Evolutionary conservation across 1,140 invertebrate species (phyloP), one percentile per base, ranked within the genome.

Genomic region (Bombus polaris): DNA sequence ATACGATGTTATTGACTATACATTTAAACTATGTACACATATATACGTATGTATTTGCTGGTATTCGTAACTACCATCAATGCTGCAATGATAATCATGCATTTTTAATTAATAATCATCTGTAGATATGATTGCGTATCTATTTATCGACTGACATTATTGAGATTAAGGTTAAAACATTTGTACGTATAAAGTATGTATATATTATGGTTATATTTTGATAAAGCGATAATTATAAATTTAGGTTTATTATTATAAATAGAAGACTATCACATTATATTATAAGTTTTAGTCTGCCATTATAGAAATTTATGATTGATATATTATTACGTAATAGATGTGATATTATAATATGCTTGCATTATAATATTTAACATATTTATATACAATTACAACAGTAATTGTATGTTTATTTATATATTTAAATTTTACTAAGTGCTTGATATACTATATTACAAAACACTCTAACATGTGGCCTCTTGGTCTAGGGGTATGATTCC

Each of bases 401-500:
- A n/a, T 28, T 72, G 8, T 73, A 10, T 18, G 0, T 42, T 32
- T 73, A n/a, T 74, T 53, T 47, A 35, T 53, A 47, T 35, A 32
- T 53, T 32, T 32, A 44, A 4, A 37, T 53, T 28, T 44, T 2
- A 35, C 1, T 32, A 28, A 2, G 0, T 1, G 0, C 0, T 0
- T 13, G 22, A 70, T 71, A 2, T 22, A 71, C 0, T 4, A 4
- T 66, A 10, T 70, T 73, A 44, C 47, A 37, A 85, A 25, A 35
- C 0, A 0, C 0, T 0, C 6, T 9, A 35, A 28, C 65, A 84
- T 86, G 83, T 88, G 96, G 96, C 96, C 95, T 95, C 96, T 96
- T 96, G 96, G 96, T 96, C 96, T 96, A 96, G 96, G 96, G 96
- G 96, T 96, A 96, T 96, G 95, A 96, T 96, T 95, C 95, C 94